phyloP scores from a whole-genome alignment of 1,140 invertebrate genomes.

The Sarcophaga bullata region DNA sequence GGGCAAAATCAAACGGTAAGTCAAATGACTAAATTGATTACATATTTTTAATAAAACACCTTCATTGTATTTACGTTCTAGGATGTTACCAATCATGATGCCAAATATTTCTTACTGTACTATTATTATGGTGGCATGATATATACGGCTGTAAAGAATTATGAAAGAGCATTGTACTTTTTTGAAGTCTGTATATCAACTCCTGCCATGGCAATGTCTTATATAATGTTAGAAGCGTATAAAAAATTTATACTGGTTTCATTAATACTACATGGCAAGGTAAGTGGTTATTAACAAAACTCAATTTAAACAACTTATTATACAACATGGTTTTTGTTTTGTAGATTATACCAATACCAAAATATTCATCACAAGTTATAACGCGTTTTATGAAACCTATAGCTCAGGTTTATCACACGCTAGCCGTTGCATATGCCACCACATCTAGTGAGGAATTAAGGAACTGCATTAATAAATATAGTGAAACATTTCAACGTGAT shows the following conservation, averaged over 20 bases:
- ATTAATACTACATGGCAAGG: conserved; percentile 90
- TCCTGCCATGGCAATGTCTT: conserved; percentile 91
- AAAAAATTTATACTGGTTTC: conserved; percentile 96
- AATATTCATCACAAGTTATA: conserved; percentile 92
- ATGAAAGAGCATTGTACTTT: conserved; percentile 91
- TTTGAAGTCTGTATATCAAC: conserved; percentile 95
- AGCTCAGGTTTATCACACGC: conserved; percentile 89
- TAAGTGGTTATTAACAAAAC: conserved; percentile 58
- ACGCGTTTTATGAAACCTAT: conserved; percentile 90
- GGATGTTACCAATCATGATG: conserved; percentile 81
- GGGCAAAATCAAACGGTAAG: conserved; percentile 53
- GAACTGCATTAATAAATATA: conserved; percentile 78
- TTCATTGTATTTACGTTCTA: background rate
- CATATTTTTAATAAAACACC: background rate
- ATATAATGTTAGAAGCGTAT: conserved; percentile 96
- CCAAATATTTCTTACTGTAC: conserved; percentile 92
- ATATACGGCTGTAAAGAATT: conserved; percentile 92
- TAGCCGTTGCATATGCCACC: conserved; percentile 83
- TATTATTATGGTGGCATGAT: conserved; percentile 99
- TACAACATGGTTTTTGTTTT: too few species aligned
- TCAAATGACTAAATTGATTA: background rate
- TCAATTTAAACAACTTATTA: background rate
- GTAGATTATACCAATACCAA: conserved; percentile 82
- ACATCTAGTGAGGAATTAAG: conserved; percentile 81
- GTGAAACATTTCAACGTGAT: conserved; percentile 85